These are phyloP conservation scores for Austrofundulus limnaeus DNA, from an alignment of 2,113 vertebrate species.

Conservation along the genomic window DNA sequence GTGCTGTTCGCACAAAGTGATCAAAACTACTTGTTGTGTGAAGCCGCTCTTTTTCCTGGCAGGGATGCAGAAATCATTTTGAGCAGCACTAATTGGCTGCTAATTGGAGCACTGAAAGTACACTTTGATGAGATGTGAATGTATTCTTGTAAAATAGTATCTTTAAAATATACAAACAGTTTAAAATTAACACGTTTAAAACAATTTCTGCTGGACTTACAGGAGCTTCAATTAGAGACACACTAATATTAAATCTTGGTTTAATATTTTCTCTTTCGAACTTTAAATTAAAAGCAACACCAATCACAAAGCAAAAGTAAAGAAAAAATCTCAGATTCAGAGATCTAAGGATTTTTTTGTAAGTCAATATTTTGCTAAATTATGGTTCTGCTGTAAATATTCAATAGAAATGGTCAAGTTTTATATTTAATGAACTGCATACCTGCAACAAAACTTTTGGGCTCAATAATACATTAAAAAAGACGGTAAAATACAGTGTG, in stretches of 20 bases:
- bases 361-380: no score
- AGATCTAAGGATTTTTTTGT: no score
- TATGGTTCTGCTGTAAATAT: no score
- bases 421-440: no score
- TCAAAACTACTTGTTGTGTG: background rate
- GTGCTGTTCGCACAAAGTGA: background rate
- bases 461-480: no score
- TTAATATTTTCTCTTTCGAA: background rate
- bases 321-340: no score
- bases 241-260: background rate
- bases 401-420: no score
- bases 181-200: background rate
- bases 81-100: background rate
- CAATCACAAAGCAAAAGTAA: no score
- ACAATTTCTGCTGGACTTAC: background rate
- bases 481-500: no score
- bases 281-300: background rate
- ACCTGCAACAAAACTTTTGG: no score
- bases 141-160: background rate
- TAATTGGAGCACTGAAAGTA: background rate
- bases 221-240: background rate
- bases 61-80: background rate
- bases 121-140: background rate
- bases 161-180: background rate
- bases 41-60: no score